Evolutionary conservation across 2,888 invertebrate species (phyloP).

Genomic region (Caenorhabditis sulstoni): DNA sequence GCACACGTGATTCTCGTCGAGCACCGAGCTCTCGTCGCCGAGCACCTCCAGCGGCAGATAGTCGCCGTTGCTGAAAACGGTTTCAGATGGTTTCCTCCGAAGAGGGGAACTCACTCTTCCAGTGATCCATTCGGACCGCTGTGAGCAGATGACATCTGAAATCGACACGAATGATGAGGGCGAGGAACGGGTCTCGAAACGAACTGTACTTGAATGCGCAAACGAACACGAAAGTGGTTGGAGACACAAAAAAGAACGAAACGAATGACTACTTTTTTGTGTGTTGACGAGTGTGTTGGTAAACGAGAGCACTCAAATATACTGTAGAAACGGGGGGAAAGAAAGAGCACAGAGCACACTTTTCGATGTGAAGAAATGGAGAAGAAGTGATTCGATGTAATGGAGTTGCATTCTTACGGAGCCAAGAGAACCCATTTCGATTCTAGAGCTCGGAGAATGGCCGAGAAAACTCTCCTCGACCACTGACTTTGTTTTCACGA

Average conservation of each 20-base stretch:
- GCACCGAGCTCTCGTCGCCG: constrained; percentile 28
- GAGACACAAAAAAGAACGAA: constrained; percentile 2
- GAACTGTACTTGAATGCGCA: constrained; percentile 30
- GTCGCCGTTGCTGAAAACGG: constrained; percentile 48
- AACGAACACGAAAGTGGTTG: constrained; percentile 27
- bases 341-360: constrained; percentile 23
- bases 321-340: constrained; percentile 3
- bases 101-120: constrained; percentile 32
- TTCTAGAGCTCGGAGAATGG: too few species aligned
- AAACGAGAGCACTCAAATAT: constrained; percentile 24
- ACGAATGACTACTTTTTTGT: constrained; percentile 21
- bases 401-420: too few species aligned
- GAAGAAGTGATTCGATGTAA: too few species aligned
- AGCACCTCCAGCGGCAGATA: constrained; percentile 53
- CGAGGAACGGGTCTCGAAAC: constrained; percentile 4
- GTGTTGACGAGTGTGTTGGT: constrained; percentile 28
- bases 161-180: too few species aligned
- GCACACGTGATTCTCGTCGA: constrained; percentile 44
- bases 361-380: background rate
- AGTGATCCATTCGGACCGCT: constrained; percentile 52
- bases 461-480: too few species aligned
- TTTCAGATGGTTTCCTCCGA: background rate
- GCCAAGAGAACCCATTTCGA: too few species aligned
- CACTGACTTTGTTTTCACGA: too few species aligned
- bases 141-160: constrained; percentile 30